phyloP scores from a whole-genome alignment of 2,113 vertebrate species.

The Brachirus orientalis region DNA sequence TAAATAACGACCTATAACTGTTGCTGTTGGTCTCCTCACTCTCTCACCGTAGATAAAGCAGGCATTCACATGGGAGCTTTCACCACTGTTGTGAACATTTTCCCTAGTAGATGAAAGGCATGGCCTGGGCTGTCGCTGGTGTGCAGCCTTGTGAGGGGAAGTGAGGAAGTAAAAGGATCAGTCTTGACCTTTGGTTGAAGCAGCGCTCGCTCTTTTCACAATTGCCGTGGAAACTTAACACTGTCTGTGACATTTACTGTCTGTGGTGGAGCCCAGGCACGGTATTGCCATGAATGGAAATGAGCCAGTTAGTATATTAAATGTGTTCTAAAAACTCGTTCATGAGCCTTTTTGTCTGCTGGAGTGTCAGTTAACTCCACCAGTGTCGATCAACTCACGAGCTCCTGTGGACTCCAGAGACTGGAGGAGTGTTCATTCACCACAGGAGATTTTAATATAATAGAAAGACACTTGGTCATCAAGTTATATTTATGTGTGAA shows the following conservation, averaged over 20 bases:
- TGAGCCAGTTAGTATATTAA: constrained; percentile 4
- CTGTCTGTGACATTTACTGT: constrained; percentile 66
- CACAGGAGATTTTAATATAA: too few relatives aligned
- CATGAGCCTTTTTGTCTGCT: background rate
- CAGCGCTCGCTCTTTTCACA: constrained; percentile 42
- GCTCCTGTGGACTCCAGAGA: background rate
- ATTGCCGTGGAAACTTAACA: constrained; percentile 61
- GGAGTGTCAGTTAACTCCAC: background rate
- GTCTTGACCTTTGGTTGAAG: constrained; percentile 61
- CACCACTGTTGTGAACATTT: background rate
- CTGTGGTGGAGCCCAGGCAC: constrained; percentile 20
- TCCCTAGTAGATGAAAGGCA: constrained; percentile 32
- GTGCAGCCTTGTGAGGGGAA: constrained; percentile 20
- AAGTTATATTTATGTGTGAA: too few relatives aligned
- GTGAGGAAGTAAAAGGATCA: constrained; percentile 50
- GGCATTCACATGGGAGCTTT: background rate
- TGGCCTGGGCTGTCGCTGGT: constrained; percentile 29
- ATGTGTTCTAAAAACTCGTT: background rate
- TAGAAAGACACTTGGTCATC: too few relatives aligned
- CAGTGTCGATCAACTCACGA: background rate
- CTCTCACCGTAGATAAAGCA: background rate
- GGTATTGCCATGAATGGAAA: constrained; percentile 30
- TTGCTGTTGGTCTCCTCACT: background rate
- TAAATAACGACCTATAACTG: too few relatives aligned
- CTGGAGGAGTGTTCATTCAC: too few relatives aligned